phyloP scores from a whole-genome alignment of 2,888 invertebrate genomes.

The Aethes cnicana region DNA sequence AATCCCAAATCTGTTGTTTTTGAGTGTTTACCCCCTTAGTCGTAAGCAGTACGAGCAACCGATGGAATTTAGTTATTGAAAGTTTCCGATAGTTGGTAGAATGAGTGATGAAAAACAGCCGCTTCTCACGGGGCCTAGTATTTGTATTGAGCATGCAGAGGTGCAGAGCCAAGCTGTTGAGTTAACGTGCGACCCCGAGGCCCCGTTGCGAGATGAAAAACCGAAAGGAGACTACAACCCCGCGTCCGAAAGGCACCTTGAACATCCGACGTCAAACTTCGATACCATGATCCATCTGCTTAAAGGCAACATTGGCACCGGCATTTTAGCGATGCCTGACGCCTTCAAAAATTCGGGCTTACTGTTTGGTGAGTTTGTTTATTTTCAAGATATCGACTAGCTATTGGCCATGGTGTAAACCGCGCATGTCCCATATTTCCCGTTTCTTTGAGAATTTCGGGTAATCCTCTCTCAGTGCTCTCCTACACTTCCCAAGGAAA shows the following conservation, averaged over 20 bases:
- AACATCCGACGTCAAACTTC: conserved; percentile 91
- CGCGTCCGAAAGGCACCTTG: conserved; percentile 85
- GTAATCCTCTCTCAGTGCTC: no score
- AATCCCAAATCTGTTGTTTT: not conserved
- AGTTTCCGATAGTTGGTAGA: conserved; percentile 37
- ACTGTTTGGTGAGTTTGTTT: conserved; percentile 84
- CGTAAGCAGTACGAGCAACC: no score
- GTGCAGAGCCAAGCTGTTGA: conserved; percentile 57
- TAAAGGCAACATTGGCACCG: conserved; percentile 92
- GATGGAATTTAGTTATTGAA: conserved; percentile 16
- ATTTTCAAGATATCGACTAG: not conserved
- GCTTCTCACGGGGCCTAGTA: conserved; percentile 78
- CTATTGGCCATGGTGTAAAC: no score
- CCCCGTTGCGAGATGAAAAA: conserved; percentile 51
- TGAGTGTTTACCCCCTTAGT: no score
- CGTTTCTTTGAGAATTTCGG: no score
- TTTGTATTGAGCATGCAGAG: conserved; percentile 58
- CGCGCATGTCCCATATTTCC: no score
- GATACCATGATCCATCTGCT: conserved; percentile 89
- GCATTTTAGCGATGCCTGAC: conserved; percentile 98
- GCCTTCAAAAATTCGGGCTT: conserved; percentile 96
- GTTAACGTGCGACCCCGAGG: conserved; percentile 52
- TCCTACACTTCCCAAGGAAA: no score
- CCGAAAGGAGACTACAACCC: conserved; percentile 78
- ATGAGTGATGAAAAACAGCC: conserved; percentile 89